Evolutionary conservation across 1,140 invertebrate genomes (phyloP).

Genomic region (Orussus abietinus): DNA sequence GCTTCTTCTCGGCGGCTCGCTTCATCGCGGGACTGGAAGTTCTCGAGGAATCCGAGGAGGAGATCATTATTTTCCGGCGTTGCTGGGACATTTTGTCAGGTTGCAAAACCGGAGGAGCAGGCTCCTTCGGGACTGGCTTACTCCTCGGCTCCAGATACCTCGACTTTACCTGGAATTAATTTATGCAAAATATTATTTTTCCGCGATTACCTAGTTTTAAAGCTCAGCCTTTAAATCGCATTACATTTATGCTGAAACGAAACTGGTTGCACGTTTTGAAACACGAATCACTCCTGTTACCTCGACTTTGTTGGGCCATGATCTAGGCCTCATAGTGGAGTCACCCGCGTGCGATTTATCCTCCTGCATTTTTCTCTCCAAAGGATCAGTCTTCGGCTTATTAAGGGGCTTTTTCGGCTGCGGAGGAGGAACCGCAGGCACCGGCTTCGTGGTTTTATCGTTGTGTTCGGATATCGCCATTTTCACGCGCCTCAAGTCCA

Average conservation of each 20-base stretch:
- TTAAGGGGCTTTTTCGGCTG: constrained; percentile 37
- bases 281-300: too few species aligned
- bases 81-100: constrained; percentile 37
- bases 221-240: too few species aligned
- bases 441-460: constrained; percentile 40
- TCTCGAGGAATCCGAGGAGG: constrained; percentile 60
- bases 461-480: constrained; percentile 57
- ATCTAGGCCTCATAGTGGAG: constrained; percentile 41
- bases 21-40: constrained; percentile 66
- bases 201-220: too few species aligned
- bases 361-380: constrained; percentile 44
- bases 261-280: neutral
- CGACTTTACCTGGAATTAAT: constrained; percentile 51
- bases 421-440: constrained; percentile 2
- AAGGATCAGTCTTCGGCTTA: constrained; percentile 49
- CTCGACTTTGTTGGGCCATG: constrained; percentile 52
- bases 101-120: constrained; percentile 24
- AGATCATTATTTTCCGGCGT: constrained; percentile 52
- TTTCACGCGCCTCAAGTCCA: constrained; percentile 58
- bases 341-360: constrained; percentile 33
- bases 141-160: constrained; percentile 57
- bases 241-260: too few species aligned
- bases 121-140: constrained; percentile 38
- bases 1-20: constrained; percentile 46
- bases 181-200: constrained; percentile 7